Evolutionary conservation across 2,888 invertebrate species (phyloP), one percentile per base, ranked within the genome.

Genomic region (Machimus rusticus): DNA sequence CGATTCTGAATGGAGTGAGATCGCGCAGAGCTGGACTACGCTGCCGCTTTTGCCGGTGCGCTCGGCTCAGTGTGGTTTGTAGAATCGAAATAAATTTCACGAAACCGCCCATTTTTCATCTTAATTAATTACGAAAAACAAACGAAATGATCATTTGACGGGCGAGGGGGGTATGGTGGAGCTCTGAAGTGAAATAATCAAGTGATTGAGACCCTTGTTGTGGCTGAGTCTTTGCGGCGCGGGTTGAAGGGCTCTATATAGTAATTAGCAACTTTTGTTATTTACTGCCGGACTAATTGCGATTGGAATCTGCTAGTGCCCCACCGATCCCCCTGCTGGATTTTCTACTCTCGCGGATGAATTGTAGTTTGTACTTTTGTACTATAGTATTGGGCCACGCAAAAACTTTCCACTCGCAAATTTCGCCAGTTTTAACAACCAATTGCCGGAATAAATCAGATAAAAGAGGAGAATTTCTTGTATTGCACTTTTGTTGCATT

Each of bases 91-190:
- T 86, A 86, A 78, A 78, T 77, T 78, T 55, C 34, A 12, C 46
- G 76, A 86, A 55, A 39, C 77, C 86, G 37, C 86, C 86, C 86
- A 86, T 86, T 86, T 55, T 55, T 86, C 86, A 86, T 86, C 43
- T 86, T 86, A 86, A 86, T 86, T 86, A 86, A 86, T 86, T 86
- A 86, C 55, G 39, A 77, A 84, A 84, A 84, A 84, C 84, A 84
- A 84, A 84, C 84, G 84, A 84, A 74, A 57, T 55, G 66, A 66
- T 28, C 28, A 23, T 66, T 28, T 66, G 66, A 23, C 28, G 28
- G 66, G 66, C 9, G 4, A 8, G 39, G 9, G 66, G 66, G 66
- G 12, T 66, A 6, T 34, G 9, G 66, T 2, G 66, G 23, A 23
- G 28, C 12, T 66, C 23, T 19, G 12, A 1, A 12, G 9, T 19